Evolutionary conservation across 1,140 invertebrate species (phyloP), one percentile per base, ranked within the genome.

Genomic region (Listronotus oregonensis): DNA sequence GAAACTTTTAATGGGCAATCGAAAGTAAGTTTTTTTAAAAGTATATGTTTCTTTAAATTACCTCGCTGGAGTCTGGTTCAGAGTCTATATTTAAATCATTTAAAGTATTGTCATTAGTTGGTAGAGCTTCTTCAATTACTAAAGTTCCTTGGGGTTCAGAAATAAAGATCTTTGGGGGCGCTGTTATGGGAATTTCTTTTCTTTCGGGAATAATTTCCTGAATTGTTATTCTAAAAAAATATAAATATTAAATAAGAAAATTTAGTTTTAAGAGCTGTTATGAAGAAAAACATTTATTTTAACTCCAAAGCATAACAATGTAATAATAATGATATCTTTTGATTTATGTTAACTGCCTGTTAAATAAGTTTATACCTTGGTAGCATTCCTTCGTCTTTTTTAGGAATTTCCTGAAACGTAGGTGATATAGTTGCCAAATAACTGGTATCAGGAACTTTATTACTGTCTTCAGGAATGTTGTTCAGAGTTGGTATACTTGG

Each of bases 11-110:
- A n/a, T n/a, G n/a, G n/a, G n/a, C n/a, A n/a, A n/a, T n/a, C n/a
- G n/a, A 27, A 27, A 27, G 5, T 27, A 27, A 27, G 21, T 27
- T 27, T 27, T 27, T 5, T 27, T 27, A 27, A n/a, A 27, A 27
- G 21, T 27, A 27, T 27, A 27, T 11, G 6, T 37, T 37, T 27
- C 18, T n/a, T 7, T 27, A 10, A 32, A 3, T 12, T 56, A 64
- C 65, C 60, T 78, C 76, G 47, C 73, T 77, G 2, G 73, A 73
- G 39, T 78, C 76, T 8, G 73, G 56, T 17, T 82, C 77, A 3
- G 78, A 72, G 52, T 77, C 21, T 10, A 69, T 63, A 11, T 52
- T 52, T n/a, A 74, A 73, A 69, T 82, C 80, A 55, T 82, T 81
- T 0, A 54, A 55, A 11, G 27, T 15, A 32, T 65, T 58, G 39